Base-by-base conservation (phyloP, 2,888 invertebrate species). In the Alviniconcha strummeri region DNA sequence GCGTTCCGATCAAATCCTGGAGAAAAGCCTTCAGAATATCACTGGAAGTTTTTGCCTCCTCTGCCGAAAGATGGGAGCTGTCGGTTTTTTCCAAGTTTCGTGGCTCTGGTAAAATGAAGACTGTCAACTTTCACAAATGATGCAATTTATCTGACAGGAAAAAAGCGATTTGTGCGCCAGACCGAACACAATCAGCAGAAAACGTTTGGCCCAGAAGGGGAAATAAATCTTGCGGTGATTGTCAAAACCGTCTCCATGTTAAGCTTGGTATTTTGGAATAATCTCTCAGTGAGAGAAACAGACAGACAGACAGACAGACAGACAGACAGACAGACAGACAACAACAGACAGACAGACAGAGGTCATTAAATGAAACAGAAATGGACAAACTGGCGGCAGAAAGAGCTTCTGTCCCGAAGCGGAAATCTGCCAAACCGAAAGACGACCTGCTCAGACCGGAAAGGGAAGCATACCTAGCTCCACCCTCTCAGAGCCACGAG, bases 71-170 rank as follows among this genome's bases (percentile, higher is more conserved):
- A 11, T 15, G 17, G n/a, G 69, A 69, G 13, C 69, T 69, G 17
- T 17, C 69, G n/a, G 69, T n/a, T 17, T 17, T 11, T 17, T 1
- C 69, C 17, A 17, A 7, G 69, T 17, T 17, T 69, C 17, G 15
- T 64, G 64, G 64, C 64, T 9, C 11, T 15, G 64, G n/a, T n/a
- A 17, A 71, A 71, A 71, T 71, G 71, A 54, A 54, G 7, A 9
- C 74, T 19, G 74, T 74, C 74, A 74, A 74, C 52, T 36, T 15
- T 52, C 74, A 52, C 74, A 74, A 74, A 74, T 74, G 74, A 52
- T 8, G 52, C 36, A 74, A 74, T 74, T 74, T 52, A 74, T 74
- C 15, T 11, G 69, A 69, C 5, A 6, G 69, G 2, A 69, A 15
- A 69, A 69, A 69, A 17, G 6, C 69, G 69, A 69, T 69, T 69